A percentile compares a stretch with the other conserved stretches of the same genome.
Evolutionary conservation across 2,888 invertebrate genomes (phyloP).

Genomic region (Iphiclides podalirius): DNA sequence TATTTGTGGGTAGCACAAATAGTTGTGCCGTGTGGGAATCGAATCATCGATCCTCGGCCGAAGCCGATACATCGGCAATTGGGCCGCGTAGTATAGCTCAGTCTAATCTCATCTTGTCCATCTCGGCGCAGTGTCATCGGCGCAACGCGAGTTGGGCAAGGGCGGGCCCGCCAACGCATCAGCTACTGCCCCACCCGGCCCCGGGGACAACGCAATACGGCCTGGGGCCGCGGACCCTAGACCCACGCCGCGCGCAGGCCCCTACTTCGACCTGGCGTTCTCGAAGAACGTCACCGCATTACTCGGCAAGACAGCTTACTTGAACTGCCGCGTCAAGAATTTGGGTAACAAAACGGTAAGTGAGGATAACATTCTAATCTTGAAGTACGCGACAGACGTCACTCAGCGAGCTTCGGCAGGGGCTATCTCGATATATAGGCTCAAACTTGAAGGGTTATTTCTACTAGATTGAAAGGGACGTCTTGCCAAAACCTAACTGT

Average conservation of each 20-base stretch:
- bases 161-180: slow-evolving; percentile 56
- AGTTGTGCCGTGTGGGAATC: too few relatives aligned
- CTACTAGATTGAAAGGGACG: too few relatives aligned
- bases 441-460: too few relatives aligned
- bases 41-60: too few relatives aligned
- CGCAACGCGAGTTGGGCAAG: slow-evolving; percentile 72
- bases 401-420: too few relatives aligned
- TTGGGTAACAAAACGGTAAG: slow-evolving; percentile 94
- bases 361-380: too few relatives aligned
- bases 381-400: too few relatives aligned
- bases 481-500: too few relatives aligned
- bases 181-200: slow-evolving; percentile 73
- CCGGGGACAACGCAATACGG: slow-evolving; percentile 75
- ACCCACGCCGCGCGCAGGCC: slow-evolving; percentile 81
- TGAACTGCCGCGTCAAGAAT: slow-evolving; percentile 94
- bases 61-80: too few relatives aligned
- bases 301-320: slow-evolving; percentile 92
- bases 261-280: slow-evolving; percentile 86
- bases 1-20: too few relatives aligned
- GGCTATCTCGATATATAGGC: too few relatives aligned
- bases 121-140: slow-evolving; percentile 63
- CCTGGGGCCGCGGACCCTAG: slow-evolving; percentile 57
- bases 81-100: too few relatives aligned
- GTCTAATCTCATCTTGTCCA: neutral
- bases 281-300: slow-evolving; percentile 90